Conservation (phyloP, 92 coral and sea anemone genomes). For the Bergia puertoricense region DNA sequence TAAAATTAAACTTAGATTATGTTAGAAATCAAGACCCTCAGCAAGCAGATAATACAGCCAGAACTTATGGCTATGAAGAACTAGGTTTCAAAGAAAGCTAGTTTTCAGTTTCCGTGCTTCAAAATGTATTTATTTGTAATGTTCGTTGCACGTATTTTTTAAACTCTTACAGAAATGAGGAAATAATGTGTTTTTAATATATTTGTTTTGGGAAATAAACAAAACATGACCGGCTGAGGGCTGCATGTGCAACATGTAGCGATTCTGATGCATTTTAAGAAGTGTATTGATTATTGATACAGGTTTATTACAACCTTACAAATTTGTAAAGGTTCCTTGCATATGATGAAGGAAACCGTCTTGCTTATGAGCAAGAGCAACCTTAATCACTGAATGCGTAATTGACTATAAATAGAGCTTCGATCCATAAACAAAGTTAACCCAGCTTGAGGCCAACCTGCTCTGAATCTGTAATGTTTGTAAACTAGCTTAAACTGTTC, state of each 20-base stretch:
- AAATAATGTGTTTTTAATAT: neutral
- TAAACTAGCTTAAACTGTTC: neutral
- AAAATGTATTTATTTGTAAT: neutral
- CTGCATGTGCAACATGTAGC: neutral
- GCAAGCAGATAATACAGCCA: too few relatives aligned
- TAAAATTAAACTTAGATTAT: too few relatives aligned
- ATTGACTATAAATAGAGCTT: slow-evolving; percentile 9
- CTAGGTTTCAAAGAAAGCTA: neutral
- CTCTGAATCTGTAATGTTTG: slow-evolving; percentile 19
- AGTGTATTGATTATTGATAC: neutral
- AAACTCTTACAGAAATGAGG: neutral
- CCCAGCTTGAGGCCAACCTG: slow-evolving; percentile 9
- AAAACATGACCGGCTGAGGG: neutral
- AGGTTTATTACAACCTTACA: too few relatives aligned
- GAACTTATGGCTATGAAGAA: too few relatives aligned
- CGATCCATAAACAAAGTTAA: neutral
- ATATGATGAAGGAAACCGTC: neutral
- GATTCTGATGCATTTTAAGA: neutral
- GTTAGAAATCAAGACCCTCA: too few relatives aligned
- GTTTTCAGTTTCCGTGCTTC: neutral
- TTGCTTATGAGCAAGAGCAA: neutral
- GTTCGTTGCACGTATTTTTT: neutral
- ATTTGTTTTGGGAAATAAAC: neutral
- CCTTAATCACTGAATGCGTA: slow-evolving; percentile 14
- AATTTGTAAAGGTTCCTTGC: neutral